phyloP scores from a whole-genome alignment of 1,140 invertebrate genomes.

The Drosophila fuyamai region DNA sequence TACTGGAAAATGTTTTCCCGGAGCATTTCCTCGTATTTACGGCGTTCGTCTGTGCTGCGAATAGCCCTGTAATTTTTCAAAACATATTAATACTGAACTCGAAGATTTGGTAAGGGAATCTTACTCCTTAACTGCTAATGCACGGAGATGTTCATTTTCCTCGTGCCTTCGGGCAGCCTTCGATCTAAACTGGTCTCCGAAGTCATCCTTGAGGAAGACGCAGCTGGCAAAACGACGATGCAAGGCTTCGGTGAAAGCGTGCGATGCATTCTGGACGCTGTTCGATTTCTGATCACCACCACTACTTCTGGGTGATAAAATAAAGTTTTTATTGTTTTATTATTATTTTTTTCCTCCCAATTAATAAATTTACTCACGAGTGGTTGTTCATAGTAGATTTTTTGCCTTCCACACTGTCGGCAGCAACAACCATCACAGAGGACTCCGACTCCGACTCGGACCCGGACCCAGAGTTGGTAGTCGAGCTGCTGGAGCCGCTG shows the following conservation, averaged over 20 bases:
- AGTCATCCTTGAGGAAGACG: slow-evolving; percentile 38
- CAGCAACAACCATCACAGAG: not conserved
- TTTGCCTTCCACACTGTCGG: not conserved
- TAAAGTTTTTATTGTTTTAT: not conserved
- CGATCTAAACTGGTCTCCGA: slow-evolving; percentile 6
- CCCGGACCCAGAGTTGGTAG: no score
- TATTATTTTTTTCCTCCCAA: no score
- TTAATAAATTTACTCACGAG: not conserved
- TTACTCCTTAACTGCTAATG: slow-evolving; percentile 25
- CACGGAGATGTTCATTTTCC: slow-evolving; percentile 7
- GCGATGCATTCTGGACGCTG: not conserved
- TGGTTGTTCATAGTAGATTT: not conserved
- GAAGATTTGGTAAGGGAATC: not conserved
- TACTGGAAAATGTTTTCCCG: slow-evolving; percentile 23
- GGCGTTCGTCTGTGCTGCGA: slow-evolving; percentile 16
- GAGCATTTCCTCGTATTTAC: slow-evolving; percentile 23
- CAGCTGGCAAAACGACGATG: slow-evolving; percentile 30
- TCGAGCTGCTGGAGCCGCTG: not conserved
- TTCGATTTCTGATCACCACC: not conserved
- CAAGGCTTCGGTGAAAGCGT: not conserved
- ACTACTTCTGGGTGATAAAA: not conserved
- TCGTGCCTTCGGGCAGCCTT: not conserved
- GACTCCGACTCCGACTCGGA: not conserved
- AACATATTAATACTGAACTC: not conserved
- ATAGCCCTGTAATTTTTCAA: slow-evolving; percentile 18